Evolutionary conservation across 2,113 vertebrate genomes (phyloP), one percentile per base, ranked within the genome.

Genomic region (Steatornis caripensis): DNA sequence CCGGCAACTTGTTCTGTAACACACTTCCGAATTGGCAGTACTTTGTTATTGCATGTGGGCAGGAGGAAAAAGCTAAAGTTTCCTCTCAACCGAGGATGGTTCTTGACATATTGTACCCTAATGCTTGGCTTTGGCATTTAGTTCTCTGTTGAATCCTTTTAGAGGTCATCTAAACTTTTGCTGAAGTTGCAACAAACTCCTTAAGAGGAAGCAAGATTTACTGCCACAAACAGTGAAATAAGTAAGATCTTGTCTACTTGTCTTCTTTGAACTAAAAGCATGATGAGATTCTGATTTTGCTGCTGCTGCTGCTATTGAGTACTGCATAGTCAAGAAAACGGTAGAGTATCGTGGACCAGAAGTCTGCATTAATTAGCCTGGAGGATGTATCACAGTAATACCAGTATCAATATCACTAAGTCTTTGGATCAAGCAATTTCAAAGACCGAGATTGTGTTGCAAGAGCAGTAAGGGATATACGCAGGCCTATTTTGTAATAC

Each of bases 341-440:
- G 20, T 39, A 75, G 74, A 72, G 21, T 46, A 32, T 39, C 9
- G 1, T 32, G 43, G 76, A 29, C 22, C 48, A 82, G 37, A 64
- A 86, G 53, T 71, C 20, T 29, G 5, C 49, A 51, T 69, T 94
- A 89, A 87, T 95, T 41, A 79, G 62, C 14, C 68, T 91, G 65
- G 18, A 75, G 84, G 55, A 36, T n/a, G 8, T 62, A 45, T 58
- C 54, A 27, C 41, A 46, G 37, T 74, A 80, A 86, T 77, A 30
- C 74, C 61, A 54, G 65, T 62, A 58, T 74, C 55, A 34, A 61
- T 37, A 41, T 57, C 81, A 34, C 45, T 55, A 76, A 48, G 51
- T 64, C 84, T 76, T 79, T 84, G 75, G 82, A 71, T 95, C 81
- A 84, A 51, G 36, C 37, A 55, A 13, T 66, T 93, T 89, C 81